Conservation (phyloP, 2,797 vertebrate species). For the Lacerta bilineata region DNA sequence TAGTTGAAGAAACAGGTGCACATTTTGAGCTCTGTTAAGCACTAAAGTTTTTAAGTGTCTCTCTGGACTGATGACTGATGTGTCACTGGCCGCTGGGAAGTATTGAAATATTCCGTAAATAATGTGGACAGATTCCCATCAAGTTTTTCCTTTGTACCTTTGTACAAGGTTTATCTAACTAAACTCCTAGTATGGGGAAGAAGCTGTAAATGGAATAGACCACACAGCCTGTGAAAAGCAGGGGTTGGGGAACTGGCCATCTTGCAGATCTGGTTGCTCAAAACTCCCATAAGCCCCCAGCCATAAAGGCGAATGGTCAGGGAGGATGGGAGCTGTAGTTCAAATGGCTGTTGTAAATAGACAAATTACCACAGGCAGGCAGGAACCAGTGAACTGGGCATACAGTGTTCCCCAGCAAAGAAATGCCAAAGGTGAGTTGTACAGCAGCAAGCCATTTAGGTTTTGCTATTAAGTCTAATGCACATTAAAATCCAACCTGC, state of each 20-base stretch:
- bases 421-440: neutral
- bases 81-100: conserved; percentile 63
- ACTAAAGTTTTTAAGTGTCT: conserved; percentile 76
- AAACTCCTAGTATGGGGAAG: conserved; percentile 11
- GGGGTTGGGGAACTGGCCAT: neutral
- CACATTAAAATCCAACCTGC: conserved; percentile 31
- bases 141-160: conserved; percentile 20
- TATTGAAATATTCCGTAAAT: conserved; percentile 64
- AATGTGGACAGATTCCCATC: conserved; percentile 46
- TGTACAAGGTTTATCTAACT: conserved; percentile 52
- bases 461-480: conserved; percentile 20
- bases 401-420: neutral
- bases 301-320: no score
- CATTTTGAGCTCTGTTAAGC: conserved; percentile 79
- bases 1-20: conserved; percentile 72
- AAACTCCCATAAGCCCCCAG: no score
- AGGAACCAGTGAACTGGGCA: conserved; percentile 30
- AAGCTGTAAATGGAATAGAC: conserved; percentile 42
- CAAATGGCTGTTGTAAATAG: neutral
- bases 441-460: neutral
- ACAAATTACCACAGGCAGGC: conserved; percentile 23
- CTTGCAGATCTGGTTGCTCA: no score
- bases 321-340: no score
- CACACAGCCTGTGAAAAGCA: neutral
- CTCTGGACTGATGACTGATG: conserved; percentile 65